Evolutionary conservation across 2,113 vertebrate genomes (phyloP).

Genomic region (Channa argus): DNA sequence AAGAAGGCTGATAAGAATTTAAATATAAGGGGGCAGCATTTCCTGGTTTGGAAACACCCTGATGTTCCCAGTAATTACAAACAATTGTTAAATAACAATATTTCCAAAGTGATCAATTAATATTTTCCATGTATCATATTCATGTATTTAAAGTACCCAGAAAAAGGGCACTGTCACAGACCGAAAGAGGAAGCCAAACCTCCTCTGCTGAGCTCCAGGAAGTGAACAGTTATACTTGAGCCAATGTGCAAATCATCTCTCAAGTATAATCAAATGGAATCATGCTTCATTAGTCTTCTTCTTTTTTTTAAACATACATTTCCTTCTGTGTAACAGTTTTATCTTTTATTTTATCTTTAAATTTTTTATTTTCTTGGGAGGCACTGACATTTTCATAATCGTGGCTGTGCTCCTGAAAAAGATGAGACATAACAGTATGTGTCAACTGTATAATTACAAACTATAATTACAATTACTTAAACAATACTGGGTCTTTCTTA

Average conservation of each 20-base stretch:
- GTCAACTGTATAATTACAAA: no score
- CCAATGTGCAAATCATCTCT: no score
- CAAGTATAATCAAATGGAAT: neutral
- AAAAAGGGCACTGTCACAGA: no score
- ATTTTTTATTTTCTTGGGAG: neutral
- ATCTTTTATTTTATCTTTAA: no score
- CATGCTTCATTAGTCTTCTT: no score
- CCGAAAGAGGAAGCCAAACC: neutral
- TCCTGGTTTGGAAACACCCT: neutral
- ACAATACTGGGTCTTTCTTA: neutral
- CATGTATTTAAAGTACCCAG: no score
- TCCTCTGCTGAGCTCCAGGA: no score
- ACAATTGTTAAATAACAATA: neutral
- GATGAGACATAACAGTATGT: neutral
- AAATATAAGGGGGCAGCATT: constrained; percentile 28
- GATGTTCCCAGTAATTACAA: no score
- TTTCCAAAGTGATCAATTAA: neutral
- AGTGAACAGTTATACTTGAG: no score
- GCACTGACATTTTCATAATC: constrained; percentile 10
- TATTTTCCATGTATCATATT: no score
- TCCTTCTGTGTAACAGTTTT: neutral
- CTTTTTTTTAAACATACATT: neutral
- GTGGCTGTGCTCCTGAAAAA: constrained; percentile 28
- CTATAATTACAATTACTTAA: neutral
- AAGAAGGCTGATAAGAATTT: no score